Evolutionary conservation across 2,113 vertebrate species (phyloP), one percentile per base, ranked within the genome.

Genomic region (Lophius piscatorius): DNA sequence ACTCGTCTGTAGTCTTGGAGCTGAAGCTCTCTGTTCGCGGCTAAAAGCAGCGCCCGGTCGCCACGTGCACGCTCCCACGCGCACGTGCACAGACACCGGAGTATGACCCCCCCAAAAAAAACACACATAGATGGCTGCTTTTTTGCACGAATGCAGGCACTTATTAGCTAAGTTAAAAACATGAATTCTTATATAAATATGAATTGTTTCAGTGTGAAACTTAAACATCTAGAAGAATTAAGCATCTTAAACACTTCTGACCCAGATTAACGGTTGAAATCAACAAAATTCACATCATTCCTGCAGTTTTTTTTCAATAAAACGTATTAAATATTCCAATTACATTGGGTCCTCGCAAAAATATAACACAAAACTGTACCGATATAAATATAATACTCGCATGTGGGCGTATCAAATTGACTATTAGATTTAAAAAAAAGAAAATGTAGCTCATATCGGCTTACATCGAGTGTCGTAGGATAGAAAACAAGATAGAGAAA

Each of bases 11-110:
- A 76, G 71, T 83, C 80, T 74, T 55, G 72, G 73, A 77, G 81
- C 83, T 74, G 70, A 83, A 78, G 71, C 80, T 82, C 86, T 83
- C 80, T 85, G 81, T 82, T 87, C 76, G 20, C 54, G 71, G 69
- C 68, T 60, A 73, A 81, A 79, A 74, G 56, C 57, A 57, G 63
- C 47, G 64, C 69, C 31, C 28, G 50, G 52, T 44, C 74, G 44
- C 59, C 28, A 51, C 36, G n/a, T 5, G 24, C 58, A 56, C 26
- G 42, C 23, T 9, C 56, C 4, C 33, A 1, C 26, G 38, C 17
- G 59, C 18, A 14, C 69, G 23, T 22, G 13, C 61, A 66, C 47
- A 48, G 41, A 40, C 29, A 16, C 48, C 12, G 35, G 51, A 38
- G 47, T 35, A 4, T 22, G 47, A 70, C 42, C 40, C 35, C n/a